Conservation (phyloP, 2,888 invertebrate genomes). For the Cheilosia vernalis region DNA sequence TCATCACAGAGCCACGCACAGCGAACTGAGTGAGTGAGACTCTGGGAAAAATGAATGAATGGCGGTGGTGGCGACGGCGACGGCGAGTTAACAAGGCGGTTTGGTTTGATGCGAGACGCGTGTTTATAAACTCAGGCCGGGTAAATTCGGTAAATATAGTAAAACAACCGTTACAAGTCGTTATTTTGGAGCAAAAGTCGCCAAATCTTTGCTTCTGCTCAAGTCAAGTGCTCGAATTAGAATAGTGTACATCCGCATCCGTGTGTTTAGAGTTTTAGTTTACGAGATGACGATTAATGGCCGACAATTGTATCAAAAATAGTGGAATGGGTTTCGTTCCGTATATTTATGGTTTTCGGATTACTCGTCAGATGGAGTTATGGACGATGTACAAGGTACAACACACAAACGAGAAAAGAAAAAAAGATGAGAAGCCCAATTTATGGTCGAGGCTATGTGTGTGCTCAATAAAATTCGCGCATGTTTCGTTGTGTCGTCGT, state of each 20-base stretch:
- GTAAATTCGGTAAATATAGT: conserved; percentile 49
- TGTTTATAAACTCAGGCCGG: conserved; percentile 58
- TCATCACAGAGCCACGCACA: conserved; percentile 51
- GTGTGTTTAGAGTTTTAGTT: conserved; percentile 16
- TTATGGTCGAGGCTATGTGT: conserved; percentile 46
- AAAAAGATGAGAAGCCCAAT: conserved; percentile 27
- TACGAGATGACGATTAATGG: conserved; percentile 7
- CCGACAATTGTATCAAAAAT: not conserved
- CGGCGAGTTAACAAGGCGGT: conserved; percentile 53
- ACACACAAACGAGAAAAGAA: conserved; percentile 26
- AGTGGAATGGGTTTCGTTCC: conserved; percentile 41
- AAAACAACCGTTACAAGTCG: conserved; percentile 36
- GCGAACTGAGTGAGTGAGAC: conserved; percentile 61
- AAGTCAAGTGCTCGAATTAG: conserved; percentile 50
- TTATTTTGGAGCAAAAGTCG: conserved; percentile 11
- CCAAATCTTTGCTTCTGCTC: conserved; percentile 13
- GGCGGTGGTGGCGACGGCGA: conserved; percentile 7
- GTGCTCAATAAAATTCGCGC: conserved; percentile 74
- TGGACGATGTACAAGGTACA: conserved; percentile 9
- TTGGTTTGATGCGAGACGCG: conserved; percentile 71
- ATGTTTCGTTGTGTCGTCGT: conserved; percentile 66
- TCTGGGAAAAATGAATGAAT: conserved; percentile 60
- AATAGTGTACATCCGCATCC: conserved; percentile 34
- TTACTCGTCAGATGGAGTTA: conserved; percentile 74
- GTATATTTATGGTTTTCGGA: conserved; percentile 69